These are phyloP conservation scores for Babylonia areolata DNA, from an alignment of 1,140 invertebrate species.

Conservation along the genomic window DNA sequence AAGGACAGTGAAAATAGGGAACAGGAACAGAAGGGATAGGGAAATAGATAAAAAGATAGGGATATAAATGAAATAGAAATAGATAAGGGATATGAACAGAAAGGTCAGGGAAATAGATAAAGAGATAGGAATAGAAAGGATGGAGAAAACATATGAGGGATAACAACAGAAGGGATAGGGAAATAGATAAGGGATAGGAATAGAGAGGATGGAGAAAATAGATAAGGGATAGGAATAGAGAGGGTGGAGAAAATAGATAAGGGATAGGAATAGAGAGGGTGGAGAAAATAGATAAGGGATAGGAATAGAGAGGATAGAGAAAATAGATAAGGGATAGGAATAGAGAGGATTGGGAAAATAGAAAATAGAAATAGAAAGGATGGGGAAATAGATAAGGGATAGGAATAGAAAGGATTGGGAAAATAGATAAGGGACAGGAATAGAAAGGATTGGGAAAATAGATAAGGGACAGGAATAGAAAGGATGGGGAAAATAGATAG, in stretches of 20 bases:
- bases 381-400: neutral
- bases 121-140: neutral
- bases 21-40: neutral
- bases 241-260: too few species aligned
- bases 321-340: neutral
- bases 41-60: neutral
- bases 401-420: neutral
- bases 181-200: too few species aligned
- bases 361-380: too few species aligned
- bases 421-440: neutral
- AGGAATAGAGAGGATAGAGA: too few species aligned
- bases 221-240: too few species aligned
- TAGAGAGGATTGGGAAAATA: too few species aligned
- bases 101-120: neutral
- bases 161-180: too few species aligned
- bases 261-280: too few species aligned
- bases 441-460: neutral
- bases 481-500: too few species aligned
- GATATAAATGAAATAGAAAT: neutral
- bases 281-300: neutral
- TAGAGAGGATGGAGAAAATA: too few species aligned
- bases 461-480: neutral
- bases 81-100: neutral
- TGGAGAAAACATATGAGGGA: too few species aligned
- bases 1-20: too few species aligned